These are phyloP conservation scores for Blastobasis adustella DNA, from an alignment of 2,888 invertebrate genomes.

Conservation along the genomic window DNA sequence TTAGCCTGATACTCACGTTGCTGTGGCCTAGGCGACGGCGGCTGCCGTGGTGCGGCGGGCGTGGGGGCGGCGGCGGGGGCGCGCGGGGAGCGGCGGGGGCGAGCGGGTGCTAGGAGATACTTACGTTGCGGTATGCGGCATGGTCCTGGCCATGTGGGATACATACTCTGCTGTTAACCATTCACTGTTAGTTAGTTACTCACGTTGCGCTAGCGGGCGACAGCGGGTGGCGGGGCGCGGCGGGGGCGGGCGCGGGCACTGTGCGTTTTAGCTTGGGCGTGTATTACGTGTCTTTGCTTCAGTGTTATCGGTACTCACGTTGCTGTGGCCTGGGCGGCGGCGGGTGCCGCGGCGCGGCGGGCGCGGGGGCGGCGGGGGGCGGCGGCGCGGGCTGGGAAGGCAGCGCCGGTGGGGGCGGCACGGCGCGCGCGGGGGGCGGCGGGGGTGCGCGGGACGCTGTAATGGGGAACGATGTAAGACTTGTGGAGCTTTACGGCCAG, in stretches of 20 bases:
- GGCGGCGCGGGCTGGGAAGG: conserved; percentile 28
- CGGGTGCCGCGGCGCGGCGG: conserved; percentile 50
- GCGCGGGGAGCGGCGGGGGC: conserved; percentile 31
- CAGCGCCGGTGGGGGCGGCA: conserved; percentile 56
- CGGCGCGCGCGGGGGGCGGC: conserved; percentile 75
- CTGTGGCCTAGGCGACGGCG: too few species aligned
- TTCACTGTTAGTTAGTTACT: neutral
- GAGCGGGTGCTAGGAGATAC: too few species aligned
- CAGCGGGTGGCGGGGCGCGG: too few species aligned
- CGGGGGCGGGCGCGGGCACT: too few species aligned
- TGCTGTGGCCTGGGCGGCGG: conserved; percentile 54
- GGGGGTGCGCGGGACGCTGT: conserved; percentile 70
- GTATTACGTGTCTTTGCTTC: too few species aligned
- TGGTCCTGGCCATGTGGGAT: too few species aligned
- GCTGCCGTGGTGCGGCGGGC: too few species aligned
- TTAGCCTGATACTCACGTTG: too few species aligned
- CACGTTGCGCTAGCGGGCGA: neutral
- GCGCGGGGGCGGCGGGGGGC: conserved; percentile 52
- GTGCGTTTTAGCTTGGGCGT: too few species aligned
- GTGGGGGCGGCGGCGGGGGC: conserved; percentile 23
- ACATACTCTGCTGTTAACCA: too few species aligned
- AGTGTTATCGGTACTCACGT: conserved; percentile 47
- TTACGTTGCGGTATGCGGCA: too few species aligned
- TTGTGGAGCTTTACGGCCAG: too few species aligned
- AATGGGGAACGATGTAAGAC: neutral